phyloP scores from a whole-genome alignment of 2,113 vertebrate species.

The Dicrurus megarhynchus region DNA sequence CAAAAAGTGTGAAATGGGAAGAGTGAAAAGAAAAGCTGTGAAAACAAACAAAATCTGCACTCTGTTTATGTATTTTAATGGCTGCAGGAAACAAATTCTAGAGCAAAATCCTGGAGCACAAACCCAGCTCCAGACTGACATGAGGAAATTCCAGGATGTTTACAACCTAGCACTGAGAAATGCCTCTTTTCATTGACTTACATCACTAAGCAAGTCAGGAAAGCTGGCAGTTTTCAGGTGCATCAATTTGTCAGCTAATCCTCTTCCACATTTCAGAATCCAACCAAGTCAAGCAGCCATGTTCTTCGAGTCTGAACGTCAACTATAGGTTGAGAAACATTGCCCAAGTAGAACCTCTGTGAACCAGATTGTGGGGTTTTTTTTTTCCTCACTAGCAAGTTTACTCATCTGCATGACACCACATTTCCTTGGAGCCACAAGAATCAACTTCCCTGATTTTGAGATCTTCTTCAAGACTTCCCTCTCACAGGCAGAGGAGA shows the following conservation, averaged over 20 bases:
- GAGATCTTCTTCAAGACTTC: neutral
- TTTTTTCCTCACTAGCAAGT: accelerated
- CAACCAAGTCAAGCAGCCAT: neutral
- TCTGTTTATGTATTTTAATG: neutral
- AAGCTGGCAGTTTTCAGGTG: neutral
- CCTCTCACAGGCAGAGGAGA: neutral
- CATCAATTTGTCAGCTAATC: neutral
- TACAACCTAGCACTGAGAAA: neutral
- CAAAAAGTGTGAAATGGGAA: neutral
- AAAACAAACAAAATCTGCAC: neutral
- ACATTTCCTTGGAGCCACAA: neutral
- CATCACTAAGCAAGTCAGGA: neutral
- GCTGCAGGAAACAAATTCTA: neutral
- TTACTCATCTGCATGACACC: neutral
- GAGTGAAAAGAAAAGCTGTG: neutral
- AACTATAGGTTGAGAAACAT: neutral
- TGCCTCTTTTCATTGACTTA: neutral
- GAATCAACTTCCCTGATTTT: neutral
- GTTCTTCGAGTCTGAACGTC: neutral
- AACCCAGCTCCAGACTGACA: neutral
- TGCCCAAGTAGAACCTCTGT: neutral
- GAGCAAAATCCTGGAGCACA: neutral
- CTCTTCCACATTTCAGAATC: neutral
- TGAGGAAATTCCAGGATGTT: neutral
- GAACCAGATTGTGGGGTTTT: accelerated